Percentiles rank a stretch among this genome's conserved stretches.
These are phyloP conservation scores for Dasypogon diadema DNA, from an alignment of 2,888 invertebrate species.

Conservation along the genomic window DNA sequence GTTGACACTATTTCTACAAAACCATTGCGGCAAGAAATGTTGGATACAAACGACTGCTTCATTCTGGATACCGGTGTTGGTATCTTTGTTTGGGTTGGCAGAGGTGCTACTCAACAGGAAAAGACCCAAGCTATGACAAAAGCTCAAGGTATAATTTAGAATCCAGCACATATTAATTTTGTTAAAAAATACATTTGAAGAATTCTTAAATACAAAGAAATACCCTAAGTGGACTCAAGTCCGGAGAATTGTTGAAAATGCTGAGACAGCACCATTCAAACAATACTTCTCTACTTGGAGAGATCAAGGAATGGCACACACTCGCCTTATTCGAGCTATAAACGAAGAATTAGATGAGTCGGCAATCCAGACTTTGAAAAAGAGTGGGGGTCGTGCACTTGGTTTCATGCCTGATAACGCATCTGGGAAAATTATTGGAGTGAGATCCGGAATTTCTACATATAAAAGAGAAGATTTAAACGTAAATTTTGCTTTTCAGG, in stretches of 20 bases:
- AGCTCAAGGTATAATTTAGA: slow-evolving; percentile 75
- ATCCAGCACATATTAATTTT: too few relatives aligned
- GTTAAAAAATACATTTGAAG: too few relatives aligned
- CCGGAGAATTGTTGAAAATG: slow-evolving; percentile 82
- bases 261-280: slow-evolving; percentile 88
- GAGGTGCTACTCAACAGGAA: slow-evolving; percentile 78
- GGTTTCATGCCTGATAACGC: slow-evolving; percentile 84
- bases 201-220: slow-evolving; percentile 74
- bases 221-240: slow-evolving; percentile 80
- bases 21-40: slow-evolving; percentile 78
- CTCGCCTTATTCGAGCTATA: slow-evolving; percentile 71
- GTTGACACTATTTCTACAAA: slow-evolving; percentile 77
- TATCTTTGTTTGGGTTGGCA: slow-evolving; percentile 88
- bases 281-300: slow-evolving; percentile 89
- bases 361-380: slow-evolving; percentile 64
- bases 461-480: not conserved
- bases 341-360: slow-evolving; percentile 64
- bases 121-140: slow-evolving; percentile 81
- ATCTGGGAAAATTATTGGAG: slow-evolving; percentile 71
- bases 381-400: slow-evolving; percentile 73
- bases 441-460: not conserved
- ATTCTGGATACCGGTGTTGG: slow-evolving; percentile 85
- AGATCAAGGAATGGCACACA: slow-evolving; percentile 74
- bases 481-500: slow-evolving; percentile 9
- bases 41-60: slow-evolving; percentile 75